Base-by-base conservation (phyloP, 2,113 vertebrate genomes). In the Castor canadensis region DNA sequence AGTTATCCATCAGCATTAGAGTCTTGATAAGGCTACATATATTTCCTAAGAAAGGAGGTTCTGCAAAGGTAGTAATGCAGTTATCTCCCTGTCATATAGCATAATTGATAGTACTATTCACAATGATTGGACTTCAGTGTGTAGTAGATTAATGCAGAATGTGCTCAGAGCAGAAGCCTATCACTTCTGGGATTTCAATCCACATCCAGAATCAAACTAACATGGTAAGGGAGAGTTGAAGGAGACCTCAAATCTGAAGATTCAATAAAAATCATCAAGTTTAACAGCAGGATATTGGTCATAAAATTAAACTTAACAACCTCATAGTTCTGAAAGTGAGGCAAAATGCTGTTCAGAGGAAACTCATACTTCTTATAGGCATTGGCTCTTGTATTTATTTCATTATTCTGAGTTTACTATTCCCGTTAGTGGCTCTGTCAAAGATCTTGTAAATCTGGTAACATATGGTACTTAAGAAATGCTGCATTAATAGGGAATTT, bases 41-140 rank as follows among this genome's bases (percentile, higher is more conserved):
- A 9, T 24, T 89, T 96, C 32, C 12, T 52, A 76, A 82, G 73
- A 92, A 95, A 97, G 67, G 87, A 28, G 90, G 66, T 97, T 97
- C 96, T 97, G 69, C 80, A 97, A 89, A 97, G 82, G 54, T 92
- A 89, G 95, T 96, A 89, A 96, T 90, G 19, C 83, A 87, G 89
- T 94, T 98, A 97, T 96, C 84, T 87, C 52, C 38, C 24, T 96
- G 95, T 54, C 95, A 94, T 80, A 58, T 38, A 45, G 13, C 72
- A 47, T 64, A 97, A 97, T 92, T 97, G 93, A 98, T 97, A 93
- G 75, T 17, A 47, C n/a, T 91, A 91, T 97, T 98, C 89, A 97
- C 98, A 98, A 98, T 98, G 97, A 98, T 98, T 97, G 91, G 95
- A 71, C 96, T 98, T 98, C n/a, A 30, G 30, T 92, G 80, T 94